Percentiles rank a stretch among this genome's conserved stretches.
These are phyloP conservation scores for Fragum whitleyi DNA, from an alignment of 2,888 invertebrate genomes.

Conservation along the genomic window DNA sequence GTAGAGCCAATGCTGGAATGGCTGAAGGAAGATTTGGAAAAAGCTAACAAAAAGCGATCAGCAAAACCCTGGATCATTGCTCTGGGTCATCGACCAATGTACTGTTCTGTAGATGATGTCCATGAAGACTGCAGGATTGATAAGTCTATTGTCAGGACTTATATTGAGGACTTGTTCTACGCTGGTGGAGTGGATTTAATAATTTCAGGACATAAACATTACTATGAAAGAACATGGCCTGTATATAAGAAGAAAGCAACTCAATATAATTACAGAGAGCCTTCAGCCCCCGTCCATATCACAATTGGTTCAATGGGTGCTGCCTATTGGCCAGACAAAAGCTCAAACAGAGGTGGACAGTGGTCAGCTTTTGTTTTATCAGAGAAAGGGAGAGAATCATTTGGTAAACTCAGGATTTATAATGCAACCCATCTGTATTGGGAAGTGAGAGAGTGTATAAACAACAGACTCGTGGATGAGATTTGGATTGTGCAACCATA, in stretches of 20 bases:
- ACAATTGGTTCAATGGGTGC: conserved; percentile 77
- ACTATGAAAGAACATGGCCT: conserved; percentile 82
- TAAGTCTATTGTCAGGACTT: conserved; percentile 66
- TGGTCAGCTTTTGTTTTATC: conserved; percentile 76
- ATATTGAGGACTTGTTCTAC: conserved; percentile 78
- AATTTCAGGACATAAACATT: conserved; percentile 79
- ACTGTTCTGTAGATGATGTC: conserved; percentile 82
- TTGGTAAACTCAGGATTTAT: conserved; percentile 70
- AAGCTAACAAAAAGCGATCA: conserved; percentile 73
- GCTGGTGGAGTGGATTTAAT: conserved; percentile 80
- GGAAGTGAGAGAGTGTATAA: conserved; percentile 73
- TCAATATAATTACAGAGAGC: conserved; percentile 75
- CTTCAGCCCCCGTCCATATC: conserved; percentile 78
- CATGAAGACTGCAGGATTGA: conserved; percentile 72
- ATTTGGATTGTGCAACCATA: conserved; percentile 73
- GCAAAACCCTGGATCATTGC: conserved; percentile 83
- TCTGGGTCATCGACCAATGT: conserved; percentile 84
- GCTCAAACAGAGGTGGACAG: conserved; percentile 61
- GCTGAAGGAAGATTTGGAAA: conserved; percentile 77
- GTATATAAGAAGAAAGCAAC: conserved; percentile 74
- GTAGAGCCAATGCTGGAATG: conserved; percentile 71
- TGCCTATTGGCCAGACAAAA: conserved; percentile 69
- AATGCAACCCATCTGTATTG: conserved; percentile 77
- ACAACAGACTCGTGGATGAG: conserved; percentile 74
- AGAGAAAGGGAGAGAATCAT: conserved; percentile 71